Evolutionary conservation across 2,888 invertebrate genomes (phyloP), one percentile per base, ranked within the genome.

Genomic region (Apamea epomidion): DNA sequence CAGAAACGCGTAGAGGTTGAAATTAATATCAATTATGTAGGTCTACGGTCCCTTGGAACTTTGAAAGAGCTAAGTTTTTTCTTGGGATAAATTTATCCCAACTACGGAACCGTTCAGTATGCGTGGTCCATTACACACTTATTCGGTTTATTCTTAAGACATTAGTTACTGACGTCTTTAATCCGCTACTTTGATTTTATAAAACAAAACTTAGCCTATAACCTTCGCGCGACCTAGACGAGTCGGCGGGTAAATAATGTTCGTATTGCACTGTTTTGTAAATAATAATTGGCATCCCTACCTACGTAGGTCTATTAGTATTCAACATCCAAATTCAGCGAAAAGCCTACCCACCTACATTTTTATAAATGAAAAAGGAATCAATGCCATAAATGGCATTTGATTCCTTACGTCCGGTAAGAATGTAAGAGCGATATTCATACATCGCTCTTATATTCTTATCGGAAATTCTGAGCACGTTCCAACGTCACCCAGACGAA

Each of bases 401-500:
- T 60, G n/a, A 51, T 71, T 42, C 37, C 37, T 37, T 37, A 37
- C 37, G 37, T 37, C 37, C 37, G 6, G 6, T 37, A 37, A 6
- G 37, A 37, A 6, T 37, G 3, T 70, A 65, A 78, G 25, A 64
- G 21, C 2, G n/a, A 37, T 32, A 32, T n/a, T n/a, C n/a, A n/a
- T n/a, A n/a, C n/a, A n/a, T n/a, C n/a, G n/a, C n/a, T n/a, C n/a
- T n/a, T n/a, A n/a, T n/a, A n/a, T n/a, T n/a, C n/a, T n/a, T n/a
- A n/a, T n/a, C n/a, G 29, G 29, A 16, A 58, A 70, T 81, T 77
- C 51, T 12, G 62, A 78, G 10, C 67, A 60, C 82, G 70, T 77
- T 25, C 32, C 48, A 45, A 60, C 58, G 18, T 67, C 32, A 67
- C 42, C n/a, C 58, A 65, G 64, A 51, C 37, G 37, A 37, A 37